These are phyloP conservation scores for Microcaecilia unicolor DNA, from an alignment of 2,797 vertebrate species.

Conservation along the genomic window DNA sequence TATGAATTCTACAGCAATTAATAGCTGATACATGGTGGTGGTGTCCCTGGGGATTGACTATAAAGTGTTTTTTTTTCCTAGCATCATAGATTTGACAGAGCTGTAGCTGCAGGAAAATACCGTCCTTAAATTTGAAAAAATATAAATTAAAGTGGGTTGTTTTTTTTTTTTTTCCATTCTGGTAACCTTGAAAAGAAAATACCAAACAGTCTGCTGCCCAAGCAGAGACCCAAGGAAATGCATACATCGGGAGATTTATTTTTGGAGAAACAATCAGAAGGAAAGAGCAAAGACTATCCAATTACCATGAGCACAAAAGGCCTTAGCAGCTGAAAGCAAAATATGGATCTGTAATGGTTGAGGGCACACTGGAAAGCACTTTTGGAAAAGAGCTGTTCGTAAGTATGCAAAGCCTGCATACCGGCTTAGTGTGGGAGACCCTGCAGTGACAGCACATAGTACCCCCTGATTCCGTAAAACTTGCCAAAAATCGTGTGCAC, in stretches of 20 bases:
- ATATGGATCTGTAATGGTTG: accelerated
- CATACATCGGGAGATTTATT: conserved; percentile 28
- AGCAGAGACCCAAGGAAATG: conserved; percentile 19
- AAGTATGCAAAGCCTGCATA: background rate
- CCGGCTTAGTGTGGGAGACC: background rate
- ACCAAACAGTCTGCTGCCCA: conserved; percentile 11
- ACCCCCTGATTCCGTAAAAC: no score
- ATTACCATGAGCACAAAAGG: conserved; percentile 6
- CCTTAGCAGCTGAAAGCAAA: background rate
- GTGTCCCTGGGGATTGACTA: no score
- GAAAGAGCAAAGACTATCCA: conserved; percentile 8
- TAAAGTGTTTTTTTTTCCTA: no score
- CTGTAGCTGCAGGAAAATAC: conserved; percentile 15
- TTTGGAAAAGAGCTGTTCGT: background rate
- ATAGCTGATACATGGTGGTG: no score
- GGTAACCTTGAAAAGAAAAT: no score
- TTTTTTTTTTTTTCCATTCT: background rate
- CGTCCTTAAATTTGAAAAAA: conserved; percentile 7
- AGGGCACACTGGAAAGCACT: background rate
- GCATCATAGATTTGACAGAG: conserved; percentile 1
- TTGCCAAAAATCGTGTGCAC: no score
- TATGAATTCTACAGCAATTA: no score
- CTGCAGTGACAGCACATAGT: no score
- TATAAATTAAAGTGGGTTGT: background rate
- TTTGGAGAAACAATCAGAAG: conserved; percentile 35